Base-by-base conservation (phyloP, 2,888 invertebrate species). In the Nephrotoma appendiculata region DNA sequence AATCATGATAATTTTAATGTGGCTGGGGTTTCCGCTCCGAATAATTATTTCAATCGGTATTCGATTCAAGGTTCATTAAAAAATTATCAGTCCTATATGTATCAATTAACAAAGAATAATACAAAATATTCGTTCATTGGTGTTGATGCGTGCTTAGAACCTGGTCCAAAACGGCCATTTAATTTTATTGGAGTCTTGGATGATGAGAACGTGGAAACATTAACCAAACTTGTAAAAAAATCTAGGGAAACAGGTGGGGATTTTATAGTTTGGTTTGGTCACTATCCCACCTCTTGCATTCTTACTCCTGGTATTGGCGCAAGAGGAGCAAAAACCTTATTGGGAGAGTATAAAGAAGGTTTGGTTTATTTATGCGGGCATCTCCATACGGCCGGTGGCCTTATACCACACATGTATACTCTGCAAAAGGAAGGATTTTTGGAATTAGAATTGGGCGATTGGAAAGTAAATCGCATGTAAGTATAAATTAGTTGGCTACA, bases 1-100 rank as follows among this genome's bases (percentile, higher is more conserved):
- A 98, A 98, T 93, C 98, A 98, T 93, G 97, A 87, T 93, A 96
- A 96, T 90, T 98, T 98, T 92, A 96, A 97, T 91, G 96, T 97
- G 45, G 94, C 94, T 87, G 93, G 94, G 88, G 90, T 94, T 86
- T 92, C 94, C 88, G 94, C 96, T 6, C 92, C 94, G 89, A 93
- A 95, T 88, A 98, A 97, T 91, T 96, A 94, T 90, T 97, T 94
- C 90, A 93, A 93, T 88, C 94, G 95, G 89, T 97, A 95, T 91
- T 97, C 98, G 87, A 93, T 95, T 41, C 96, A 97, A 92, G 98
- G 97, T 6, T 90, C 90, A 86, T 15, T 42, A 31, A 90, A 90
- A 9, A 92, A 96, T 91, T 91, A 94, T 9, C 93, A 95, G 88
- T 97, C 97, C 0, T 98, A 98, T 91, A 92, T 95, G 90, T 94